Conservation (phyloP, 2,797 vertebrate species). For the Sebastes reedi region DNA sequence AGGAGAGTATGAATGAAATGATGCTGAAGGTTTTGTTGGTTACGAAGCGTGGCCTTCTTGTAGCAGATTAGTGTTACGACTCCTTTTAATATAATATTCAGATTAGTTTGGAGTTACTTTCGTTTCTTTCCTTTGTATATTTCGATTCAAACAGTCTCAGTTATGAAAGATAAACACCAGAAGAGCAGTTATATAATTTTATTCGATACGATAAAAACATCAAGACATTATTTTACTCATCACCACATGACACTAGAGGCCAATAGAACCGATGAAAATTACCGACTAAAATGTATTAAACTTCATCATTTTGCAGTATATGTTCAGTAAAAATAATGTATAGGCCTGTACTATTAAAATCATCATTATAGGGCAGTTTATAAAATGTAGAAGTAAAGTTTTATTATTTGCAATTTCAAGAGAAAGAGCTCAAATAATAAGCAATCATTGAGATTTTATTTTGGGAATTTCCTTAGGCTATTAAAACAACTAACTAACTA, state of each 20-base stretch:
- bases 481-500: neutral
- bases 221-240: neutral
- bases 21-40: constrained; percentile 6
- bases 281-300: neutral
- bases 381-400: neutral
- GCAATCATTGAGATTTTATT: neutral
- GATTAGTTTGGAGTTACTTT: neutral
- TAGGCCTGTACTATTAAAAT: neutral
- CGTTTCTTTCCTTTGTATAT: neutral
- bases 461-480: neutral
- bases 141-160: constrained; percentile 7
- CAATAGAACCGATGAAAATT: neutral
- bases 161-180: neutral
- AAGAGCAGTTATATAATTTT: neutral
- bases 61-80: neutral
- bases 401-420: neutral
- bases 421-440: neutral
- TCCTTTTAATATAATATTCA: neutral
- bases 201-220: neutral
- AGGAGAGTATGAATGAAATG: constrained; percentile 1
- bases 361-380: neutral
- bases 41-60: constrained; percentile 9
- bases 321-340: neutral
- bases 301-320: neutral
- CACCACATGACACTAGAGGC: neutral